phyloP scores from a whole-genome alignment of 2,797 vertebrate species.

The Onychomys leucogaster region DNA sequence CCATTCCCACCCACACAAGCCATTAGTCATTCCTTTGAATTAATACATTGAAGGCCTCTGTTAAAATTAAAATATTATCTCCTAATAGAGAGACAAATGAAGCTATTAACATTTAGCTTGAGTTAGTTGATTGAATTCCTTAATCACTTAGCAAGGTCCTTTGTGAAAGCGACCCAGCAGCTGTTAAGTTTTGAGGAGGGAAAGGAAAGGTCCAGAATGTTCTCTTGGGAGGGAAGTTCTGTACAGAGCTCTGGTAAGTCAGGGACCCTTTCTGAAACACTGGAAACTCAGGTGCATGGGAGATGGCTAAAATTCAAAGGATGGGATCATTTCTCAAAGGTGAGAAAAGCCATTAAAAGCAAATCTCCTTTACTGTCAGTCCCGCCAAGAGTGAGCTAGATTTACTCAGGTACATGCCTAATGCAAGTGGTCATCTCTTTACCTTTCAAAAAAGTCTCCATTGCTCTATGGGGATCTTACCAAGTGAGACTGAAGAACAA shows the following conservation, averaged over 20 bases:
- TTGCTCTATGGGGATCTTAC: slow-evolving; percentile 15
- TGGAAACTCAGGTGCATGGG: background rate
- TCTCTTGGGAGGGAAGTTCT: background rate
- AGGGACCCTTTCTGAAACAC: slow-evolving; percentile 27
- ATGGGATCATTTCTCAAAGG: slow-evolving; percentile 31
- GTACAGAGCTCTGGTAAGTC: background rate
- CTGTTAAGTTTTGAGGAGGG: slow-evolving; percentile 44
- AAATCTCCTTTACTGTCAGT: slow-evolving; percentile 24
- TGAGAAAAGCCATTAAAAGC: slow-evolving; percentile 38
- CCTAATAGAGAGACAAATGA: slow-evolving; percentile 76
- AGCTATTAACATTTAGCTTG: slow-evolving; percentile 74
- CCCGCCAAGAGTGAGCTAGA: slow-evolving; percentile 14
- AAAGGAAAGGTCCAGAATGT: slow-evolving; percentile 54
- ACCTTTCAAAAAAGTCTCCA: slow-evolving; percentile 55
- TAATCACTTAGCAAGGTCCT: slow-evolving; percentile 68
- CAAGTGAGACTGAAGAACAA: slow-evolving; percentile 57
- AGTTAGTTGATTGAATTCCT: slow-evolving; percentile 70
- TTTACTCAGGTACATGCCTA: background rate
- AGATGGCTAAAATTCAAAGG: slow-evolving; percentile 22
- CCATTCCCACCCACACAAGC: slow-evolving; percentile 50
- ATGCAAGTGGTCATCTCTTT: slow-evolving; percentile 42
- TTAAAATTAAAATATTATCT: slow-evolving; percentile 81
- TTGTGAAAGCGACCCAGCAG: slow-evolving; percentile 65
- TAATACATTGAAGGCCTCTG: slow-evolving; percentile 71
- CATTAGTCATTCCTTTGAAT: slow-evolving; percentile 79